Conservation (phyloP, 2,113 vertebrate species). For the Nerophis ophidion region DNA sequence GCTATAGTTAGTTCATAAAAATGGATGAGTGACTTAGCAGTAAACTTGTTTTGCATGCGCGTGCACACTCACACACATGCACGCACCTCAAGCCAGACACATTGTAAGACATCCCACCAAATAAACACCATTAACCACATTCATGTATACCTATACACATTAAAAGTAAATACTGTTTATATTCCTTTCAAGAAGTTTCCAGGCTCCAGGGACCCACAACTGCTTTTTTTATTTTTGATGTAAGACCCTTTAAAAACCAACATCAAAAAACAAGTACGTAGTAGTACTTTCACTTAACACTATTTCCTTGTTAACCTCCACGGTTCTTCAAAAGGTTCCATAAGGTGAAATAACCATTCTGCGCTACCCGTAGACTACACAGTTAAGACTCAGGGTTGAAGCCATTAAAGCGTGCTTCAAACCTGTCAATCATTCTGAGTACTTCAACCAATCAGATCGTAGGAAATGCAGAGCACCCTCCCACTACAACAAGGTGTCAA, state of each 20-base stretch:
- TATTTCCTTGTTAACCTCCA: constrained; percentile 30
- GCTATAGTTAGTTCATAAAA: constrained; percentile 7
- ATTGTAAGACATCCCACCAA: constrained; percentile 49
- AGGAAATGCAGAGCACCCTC: no score
- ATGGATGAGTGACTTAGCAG: constrained; percentile 12
- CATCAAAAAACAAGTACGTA: constrained; percentile 21
- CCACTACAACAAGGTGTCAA: no score
- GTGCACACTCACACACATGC: constrained; percentile 22
- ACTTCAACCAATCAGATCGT: no score
- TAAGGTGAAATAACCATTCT: constrained; percentile 37
- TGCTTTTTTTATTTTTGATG: constrained; percentile 4
- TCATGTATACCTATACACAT: background rate
- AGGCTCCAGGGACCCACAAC: constrained; percentile 30
- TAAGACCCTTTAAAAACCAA: background rate
- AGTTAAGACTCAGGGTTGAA: constrained; percentile 23
- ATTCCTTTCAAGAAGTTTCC: constrained; percentile 8
- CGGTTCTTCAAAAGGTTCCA: constrained; percentile 14
- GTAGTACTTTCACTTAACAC: constrained; percentile 15
- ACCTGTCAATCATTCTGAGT: no score
- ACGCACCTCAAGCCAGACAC: constrained; percentile 43
- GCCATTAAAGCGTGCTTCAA: constrained; percentile 5
- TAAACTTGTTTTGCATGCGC: constrained; percentile 4
- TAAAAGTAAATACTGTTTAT: background rate
- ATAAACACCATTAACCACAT: constrained; percentile 12
- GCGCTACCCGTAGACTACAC: constrained; percentile 13